Percentiles rank a stretch among this genome's conserved stretches.
phyloP scores from a whole-genome alignment of 2,113 vertebrate genomes.

The Poicephalus meyeri region DNA sequence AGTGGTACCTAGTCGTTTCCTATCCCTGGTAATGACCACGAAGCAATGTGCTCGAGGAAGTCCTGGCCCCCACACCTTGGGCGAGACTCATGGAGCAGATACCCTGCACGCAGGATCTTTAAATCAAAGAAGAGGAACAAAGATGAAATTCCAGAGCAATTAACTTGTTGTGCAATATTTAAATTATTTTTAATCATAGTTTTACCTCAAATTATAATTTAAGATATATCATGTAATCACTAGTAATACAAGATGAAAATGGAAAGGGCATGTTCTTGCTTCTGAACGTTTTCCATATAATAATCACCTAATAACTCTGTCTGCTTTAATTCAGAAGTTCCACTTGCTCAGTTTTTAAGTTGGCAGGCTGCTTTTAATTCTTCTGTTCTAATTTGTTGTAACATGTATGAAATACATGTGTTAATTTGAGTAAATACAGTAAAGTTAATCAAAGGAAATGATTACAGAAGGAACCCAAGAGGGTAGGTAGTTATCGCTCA shows the following conservation, averaged over 20 bases:
- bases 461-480: conserved; percentile 48
- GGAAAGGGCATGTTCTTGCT: conserved; percentile 67
- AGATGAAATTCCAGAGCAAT: conserved; percentile 62
- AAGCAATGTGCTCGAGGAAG: background rate
- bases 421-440: conserved; percentile 64
- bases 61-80: background rate
- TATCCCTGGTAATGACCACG: background rate
- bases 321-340: conserved; percentile 61
- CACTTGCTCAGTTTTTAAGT: conserved; percentile 38
- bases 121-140: conserved; percentile 49
- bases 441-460: conserved; percentile 65
- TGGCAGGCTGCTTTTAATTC: conserved; percentile 62
- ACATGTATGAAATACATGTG: conserved; percentile 58
- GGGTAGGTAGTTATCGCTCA: background rate
- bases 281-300: conserved; percentile 51
- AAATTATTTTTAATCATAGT: conserved; percentile 68
- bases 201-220: conserved; percentile 66
- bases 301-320: conserved; percentile 64
- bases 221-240: conserved; percentile 65
- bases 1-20: background rate
- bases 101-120: background rate
- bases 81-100: background rate
- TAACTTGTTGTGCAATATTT: conserved; percentile 68
- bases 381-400: conserved; percentile 61
- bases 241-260: conserved; percentile 52